Evolutionary conservation across 2,888 invertebrate genomes (phyloP).

Genomic region (Pharmacophagus antenor): DNA sequence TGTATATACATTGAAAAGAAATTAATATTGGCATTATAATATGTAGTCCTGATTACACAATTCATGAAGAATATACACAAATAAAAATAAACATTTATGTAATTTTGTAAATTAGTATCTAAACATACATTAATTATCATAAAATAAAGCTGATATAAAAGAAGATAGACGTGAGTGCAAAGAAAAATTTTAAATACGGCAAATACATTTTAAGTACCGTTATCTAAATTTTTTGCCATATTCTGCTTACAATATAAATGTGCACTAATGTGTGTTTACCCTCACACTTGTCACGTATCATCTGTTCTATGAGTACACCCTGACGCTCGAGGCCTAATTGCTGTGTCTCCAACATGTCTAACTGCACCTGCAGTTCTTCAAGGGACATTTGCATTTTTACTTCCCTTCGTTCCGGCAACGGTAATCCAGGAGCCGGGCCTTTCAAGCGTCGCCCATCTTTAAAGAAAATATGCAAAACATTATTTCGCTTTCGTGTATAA

Average conservation of each 20-base stretch:
- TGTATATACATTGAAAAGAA: too few relatives aligned
- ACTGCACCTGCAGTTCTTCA: conserved; percentile 84
- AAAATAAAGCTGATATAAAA: not conserved
- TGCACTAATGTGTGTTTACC: conserved; percentile 61
- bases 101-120: too few relatives aligned
- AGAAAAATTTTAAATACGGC: conserved; percentile 17
- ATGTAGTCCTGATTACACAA: too few relatives aligned
- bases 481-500: not conserved
- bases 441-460: conserved; percentile 88
- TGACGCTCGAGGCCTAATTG: conserved; percentile 94
- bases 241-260: conserved; percentile 35
- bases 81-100: too few relatives aligned
- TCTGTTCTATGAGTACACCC: conserved; percentile 93
- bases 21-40: too few relatives aligned
- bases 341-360: conserved; percentile 90
- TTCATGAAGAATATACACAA: too few relatives aligned
- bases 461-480: not conserved
- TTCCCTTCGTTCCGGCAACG: conserved; percentile 84
- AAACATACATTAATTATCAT: too few relatives aligned
- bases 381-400: conserved; percentile 81
- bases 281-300: conserved; percentile 92
- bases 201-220: conserved; percentile 7
- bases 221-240: conserved; percentile 10
- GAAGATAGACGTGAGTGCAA: conserved; percentile 12
- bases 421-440: conserved; percentile 90